These are phyloP conservation scores for Apostichopus californicus DNA, from an alignment of 35 echinoderm and acorn worm genomes.

Conservation along the genomic window DNA sequence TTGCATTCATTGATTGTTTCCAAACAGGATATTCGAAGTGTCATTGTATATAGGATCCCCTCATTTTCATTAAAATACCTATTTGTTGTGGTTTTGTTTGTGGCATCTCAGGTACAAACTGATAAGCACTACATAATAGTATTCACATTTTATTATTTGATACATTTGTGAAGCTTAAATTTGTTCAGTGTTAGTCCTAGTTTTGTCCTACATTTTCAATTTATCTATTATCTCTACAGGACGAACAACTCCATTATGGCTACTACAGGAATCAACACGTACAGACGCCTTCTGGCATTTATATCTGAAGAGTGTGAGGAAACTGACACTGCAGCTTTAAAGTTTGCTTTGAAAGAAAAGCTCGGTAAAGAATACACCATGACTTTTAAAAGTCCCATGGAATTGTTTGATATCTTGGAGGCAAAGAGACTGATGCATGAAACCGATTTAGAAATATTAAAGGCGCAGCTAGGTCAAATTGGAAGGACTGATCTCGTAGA, in stretches of 20 bases:
- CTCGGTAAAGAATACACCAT: slow-evolving; percentile 34
- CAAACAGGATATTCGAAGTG: too few species aligned
- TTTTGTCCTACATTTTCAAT: too few species aligned
- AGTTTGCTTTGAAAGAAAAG: slow-evolving; percentile 25
- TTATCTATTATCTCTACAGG: too few species aligned
- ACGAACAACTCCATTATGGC: background rate
- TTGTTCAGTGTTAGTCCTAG: too few species aligned
- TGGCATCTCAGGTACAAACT: too few species aligned
- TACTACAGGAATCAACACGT: background rate
- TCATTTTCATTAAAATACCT: too few species aligned
- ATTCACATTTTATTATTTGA: too few species aligned
- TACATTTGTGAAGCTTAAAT: too few species aligned
- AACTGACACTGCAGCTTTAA: background rate
- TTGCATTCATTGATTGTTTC: too few species aligned
- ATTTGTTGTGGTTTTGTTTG: too few species aligned
- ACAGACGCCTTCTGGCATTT: slow-evolving; percentile 10
- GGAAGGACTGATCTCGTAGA: slow-evolving; percentile 62
- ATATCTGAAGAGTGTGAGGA: background rate
- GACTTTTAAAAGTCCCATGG: background rate
- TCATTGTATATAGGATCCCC: too few species aligned
- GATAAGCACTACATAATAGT: too few species aligned
- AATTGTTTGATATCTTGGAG: slow-evolving; percentile 51
- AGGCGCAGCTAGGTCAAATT: background rate
- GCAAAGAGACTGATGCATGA: slow-evolving; percentile 34
- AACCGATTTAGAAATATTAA: slow-evolving; percentile 30